Evolutionary conservation across 2,113 vertebrate genomes (phyloP), one percentile per base, ranked within the genome.

Genomic region (Anolis carolinensis): DNA sequence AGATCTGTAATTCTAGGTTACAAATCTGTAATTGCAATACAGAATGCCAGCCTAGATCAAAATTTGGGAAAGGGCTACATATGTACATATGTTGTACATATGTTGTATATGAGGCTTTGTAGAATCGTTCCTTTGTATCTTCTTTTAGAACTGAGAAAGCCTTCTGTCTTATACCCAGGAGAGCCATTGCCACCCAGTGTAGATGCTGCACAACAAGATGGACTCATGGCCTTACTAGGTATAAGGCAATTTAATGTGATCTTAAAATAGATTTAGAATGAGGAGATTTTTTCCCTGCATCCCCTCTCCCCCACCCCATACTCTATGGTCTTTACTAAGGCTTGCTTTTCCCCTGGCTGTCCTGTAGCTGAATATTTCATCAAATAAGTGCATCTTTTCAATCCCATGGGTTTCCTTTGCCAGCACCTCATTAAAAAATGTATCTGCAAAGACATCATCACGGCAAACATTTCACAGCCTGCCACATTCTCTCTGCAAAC

Each of bases 401-500:
- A 59, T 88, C 88, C 65, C 8, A 11, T 82, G 82, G 32, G 23
- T 80, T 89, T 30, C 78, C 30, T 80, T 74, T 34, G 27, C 27
- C 44, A 10, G 0, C 0, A 39, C 10, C 18, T 1, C 34, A 25
- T 84, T 77, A 82, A 71, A 84, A 74, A 32, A 50, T 68, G 70
- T 7, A 83, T 79, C 71, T 81, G 8, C 87, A 88, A 86, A 6
- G 20, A 86, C 65, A 89, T 59, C 21, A 27, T 70, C 36, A 32
- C 62, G 77, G 52, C 34, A 81, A 18, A 63, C 10, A 23, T 89
- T 21, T 18, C 52, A 14, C 11, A 48, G 67, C 62, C 81, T 91
- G 87, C 27, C 6, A 52, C 74, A 55, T 86, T 79, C 36, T 87
- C 30, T 73, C 34, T 82, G 72, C 81, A 80, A 70, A 88, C 89